Evolutionary conservation across 2,797 vertebrate genomes (phyloP).

Genomic region (Acrossocheilus wenchowensis): DNA sequence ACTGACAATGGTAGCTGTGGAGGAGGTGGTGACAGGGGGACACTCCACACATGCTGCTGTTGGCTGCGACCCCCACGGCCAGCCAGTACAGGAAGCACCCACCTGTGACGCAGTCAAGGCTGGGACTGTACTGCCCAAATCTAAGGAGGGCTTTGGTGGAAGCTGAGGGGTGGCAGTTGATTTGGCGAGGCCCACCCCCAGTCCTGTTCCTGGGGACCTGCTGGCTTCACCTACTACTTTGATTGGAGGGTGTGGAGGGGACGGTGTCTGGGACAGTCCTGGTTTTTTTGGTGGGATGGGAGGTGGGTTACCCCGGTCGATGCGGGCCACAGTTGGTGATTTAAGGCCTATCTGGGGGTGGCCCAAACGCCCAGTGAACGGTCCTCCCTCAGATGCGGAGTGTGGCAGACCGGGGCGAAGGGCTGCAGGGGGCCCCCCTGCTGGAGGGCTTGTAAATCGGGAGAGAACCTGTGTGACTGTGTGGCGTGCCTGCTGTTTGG

Average conservation of each 20-base stretch:
- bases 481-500: slow-evolving; percentile 95
- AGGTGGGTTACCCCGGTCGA: slow-evolving; percentile 96
- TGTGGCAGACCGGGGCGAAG: slow-evolving; percentile 82
- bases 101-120: slow-evolving; percentile 99
- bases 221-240: slow-evolving; percentile 88
- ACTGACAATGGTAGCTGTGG: slow-evolving; percentile 88
- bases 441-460: slow-evolving; percentile 92
- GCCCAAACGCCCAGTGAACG: slow-evolving; percentile 82
- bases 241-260: slow-evolving; percentile 91
- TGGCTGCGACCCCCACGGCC: slow-evolving; percentile 82
- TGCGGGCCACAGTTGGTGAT: slow-evolving; percentile 87
- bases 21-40: slow-evolving; percentile 82
- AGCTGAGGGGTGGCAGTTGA: slow-evolving; percentile 89
- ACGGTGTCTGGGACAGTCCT: slow-evolving; percentile 96
- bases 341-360: slow-evolving; percentile 85
- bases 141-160: slow-evolving; percentile 97
- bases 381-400: slow-evolving; percentile 83
- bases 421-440: slow-evolving; percentile 62
- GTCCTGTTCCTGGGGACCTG: slow-evolving; percentile 83
- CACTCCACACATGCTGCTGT: slow-evolving; percentile 95
- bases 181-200: slow-evolving; percentile 83
- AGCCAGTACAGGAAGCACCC: slow-evolving; percentile 84
- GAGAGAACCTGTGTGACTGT: slow-evolving; percentile 97
- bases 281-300: slow-evolving; percentile 99
- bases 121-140: slow-evolving; percentile 91